Evolutionary conservation across 92 coral and sea anemone genomes (phyloP).

Genomic region (Isaurus tuberculatus): DNA sequence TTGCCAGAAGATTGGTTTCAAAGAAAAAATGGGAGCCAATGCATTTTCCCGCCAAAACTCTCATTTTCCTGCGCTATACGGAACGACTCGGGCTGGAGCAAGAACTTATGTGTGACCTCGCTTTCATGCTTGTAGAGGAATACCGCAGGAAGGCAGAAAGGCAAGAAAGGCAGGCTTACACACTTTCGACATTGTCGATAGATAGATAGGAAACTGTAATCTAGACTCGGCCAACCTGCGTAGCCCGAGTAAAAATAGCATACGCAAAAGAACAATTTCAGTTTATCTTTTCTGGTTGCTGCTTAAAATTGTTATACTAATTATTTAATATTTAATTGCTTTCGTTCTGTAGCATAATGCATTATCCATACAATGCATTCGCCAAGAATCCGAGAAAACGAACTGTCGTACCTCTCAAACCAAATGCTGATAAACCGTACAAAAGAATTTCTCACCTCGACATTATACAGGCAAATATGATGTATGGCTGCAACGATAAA

Average conservation of each 20-base stretch:
- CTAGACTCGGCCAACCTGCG: no score
- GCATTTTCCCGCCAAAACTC: neutral
- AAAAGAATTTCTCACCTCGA: constrained; percentile 76
- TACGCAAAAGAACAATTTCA: neutral
- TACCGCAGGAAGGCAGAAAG: no score
- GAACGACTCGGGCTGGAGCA: neutral
- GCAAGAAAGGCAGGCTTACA: no score
- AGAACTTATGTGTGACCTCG: no score
- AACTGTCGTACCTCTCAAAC: constrained; percentile 72
- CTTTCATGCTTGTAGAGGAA: no score
- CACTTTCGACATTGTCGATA: no score
- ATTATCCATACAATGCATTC: constrained; percentile 85
- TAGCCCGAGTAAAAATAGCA: no score
- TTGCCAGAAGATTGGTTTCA: neutral
- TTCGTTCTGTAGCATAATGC: constrained; percentile 80
- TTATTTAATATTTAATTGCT: neutral
- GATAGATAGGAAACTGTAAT: no score
- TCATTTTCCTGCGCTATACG: neutral
- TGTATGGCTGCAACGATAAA: constrained; percentile 78
- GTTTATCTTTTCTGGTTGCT: neutral
- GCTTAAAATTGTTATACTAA: neutral
- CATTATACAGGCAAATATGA: constrained; percentile 68
- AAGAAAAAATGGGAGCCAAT: neutral
- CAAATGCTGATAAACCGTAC: constrained; percentile 77
- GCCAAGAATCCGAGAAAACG: constrained; percentile 61